These are phyloP conservation scores for Melikaiella ostensackeni DNA, from an alignment of 2,888 invertebrate genomes.

Conservation along the genomic window DNA sequence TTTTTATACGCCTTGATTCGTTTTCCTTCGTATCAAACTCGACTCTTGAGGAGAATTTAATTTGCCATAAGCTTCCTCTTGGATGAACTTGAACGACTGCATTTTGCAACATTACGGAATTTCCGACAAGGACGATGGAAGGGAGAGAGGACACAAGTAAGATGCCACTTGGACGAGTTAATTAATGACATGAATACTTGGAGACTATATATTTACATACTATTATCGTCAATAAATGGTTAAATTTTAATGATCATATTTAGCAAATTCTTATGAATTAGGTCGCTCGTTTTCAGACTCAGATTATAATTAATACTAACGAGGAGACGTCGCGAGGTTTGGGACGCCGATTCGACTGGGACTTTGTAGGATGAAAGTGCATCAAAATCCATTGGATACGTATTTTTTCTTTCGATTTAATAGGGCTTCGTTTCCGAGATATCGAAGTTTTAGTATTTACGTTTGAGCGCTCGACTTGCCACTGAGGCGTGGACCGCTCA, in stretches of 20 bases:
- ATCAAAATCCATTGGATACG: too few relatives aligned
- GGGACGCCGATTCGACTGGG: too few relatives aligned
- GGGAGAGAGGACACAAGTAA: not conserved
- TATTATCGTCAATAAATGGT: not conserved
- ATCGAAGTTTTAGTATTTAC: too few relatives aligned
- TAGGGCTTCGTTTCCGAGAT: too few relatives aligned
- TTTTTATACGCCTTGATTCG: not conserved
- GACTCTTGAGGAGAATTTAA: conserved; percentile 14
- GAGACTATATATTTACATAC: conserved; percentile 18
- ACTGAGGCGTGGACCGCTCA: too few relatives aligned
- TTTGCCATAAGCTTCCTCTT: not conserved
- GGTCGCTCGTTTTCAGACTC: not conserved
- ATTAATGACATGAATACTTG: not conserved
- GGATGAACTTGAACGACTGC: conserved; percentile 30
- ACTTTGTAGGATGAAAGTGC: too few relatives aligned
- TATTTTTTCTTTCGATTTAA: too few relatives aligned
- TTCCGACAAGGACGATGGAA: not conserved
- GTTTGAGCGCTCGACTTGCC: too few relatives aligned
- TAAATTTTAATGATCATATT: not conserved
- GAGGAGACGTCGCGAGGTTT: too few relatives aligned
- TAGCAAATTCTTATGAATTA: not conserved
- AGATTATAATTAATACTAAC: not conserved
- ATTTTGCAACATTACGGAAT: conserved; percentile 17
- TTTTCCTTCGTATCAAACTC: not conserved
- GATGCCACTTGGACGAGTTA: conserved; percentile 15